Percentiles rank a stretch among this genome's conserved stretches.
phyloP scores from a whole-genome alignment of 2,113 vertebrate species.

The Hemicordylus capensis region DNA sequence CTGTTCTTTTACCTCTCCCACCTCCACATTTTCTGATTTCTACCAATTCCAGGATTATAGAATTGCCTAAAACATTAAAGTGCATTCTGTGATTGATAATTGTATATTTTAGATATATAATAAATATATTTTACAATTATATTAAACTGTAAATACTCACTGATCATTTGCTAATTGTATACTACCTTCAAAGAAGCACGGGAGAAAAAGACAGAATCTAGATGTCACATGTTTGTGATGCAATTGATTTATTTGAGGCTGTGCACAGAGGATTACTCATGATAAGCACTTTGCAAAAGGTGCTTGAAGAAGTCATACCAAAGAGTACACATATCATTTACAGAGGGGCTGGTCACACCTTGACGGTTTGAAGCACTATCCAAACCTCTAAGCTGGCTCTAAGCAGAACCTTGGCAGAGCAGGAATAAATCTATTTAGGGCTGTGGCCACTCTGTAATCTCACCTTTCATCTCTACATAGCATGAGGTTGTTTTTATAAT shows the following conservation, averaged over 20 bases:
- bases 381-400: background rate
- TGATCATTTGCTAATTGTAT: background rate
- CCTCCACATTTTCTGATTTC: background rate
- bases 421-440: background rate
- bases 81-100: background rate
- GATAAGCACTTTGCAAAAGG: background rate
- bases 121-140: background rate
- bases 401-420: background rate
- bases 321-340: background rate
- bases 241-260: background rate
- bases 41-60: background rate
- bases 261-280: background rate
- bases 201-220: background rate
- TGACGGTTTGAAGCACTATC: background rate
- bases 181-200: background rate
- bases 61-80: background rate
- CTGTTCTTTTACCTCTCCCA: no score
- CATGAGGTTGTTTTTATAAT: background rate
- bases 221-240: background rate
- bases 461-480: background rate
- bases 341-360: background rate
- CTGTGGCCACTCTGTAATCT: background rate
- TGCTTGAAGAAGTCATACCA: background rate
- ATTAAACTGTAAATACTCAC: background rate
- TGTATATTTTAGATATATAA: background rate